Evolutionary conservation across 2,113 vertebrate species (phyloP).

Genomic region (Synchiropus splendidus): DNA sequence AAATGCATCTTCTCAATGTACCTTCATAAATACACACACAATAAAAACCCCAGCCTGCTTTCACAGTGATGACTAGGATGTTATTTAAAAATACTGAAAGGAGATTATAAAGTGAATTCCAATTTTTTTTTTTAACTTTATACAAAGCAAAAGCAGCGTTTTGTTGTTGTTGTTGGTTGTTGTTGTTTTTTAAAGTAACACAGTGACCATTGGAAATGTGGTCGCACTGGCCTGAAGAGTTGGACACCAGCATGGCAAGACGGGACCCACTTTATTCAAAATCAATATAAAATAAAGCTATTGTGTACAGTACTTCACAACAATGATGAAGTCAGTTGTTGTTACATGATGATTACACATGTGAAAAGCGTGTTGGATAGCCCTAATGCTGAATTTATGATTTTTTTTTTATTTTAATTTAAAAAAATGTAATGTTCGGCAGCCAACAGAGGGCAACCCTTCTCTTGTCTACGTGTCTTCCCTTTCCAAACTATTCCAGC

Average conservation of each 20-base stretch:
- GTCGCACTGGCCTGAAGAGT: slow-evolving; percentile 57
- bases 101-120: slow-evolving; percentile 68
- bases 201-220: slow-evolving; percentile 54
- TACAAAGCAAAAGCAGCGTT: slow-evolving; percentile 69
- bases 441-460: slow-evolving; percentile 54
- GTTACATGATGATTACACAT: slow-evolving; percentile 55
- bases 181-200: slow-evolving; percentile 41
- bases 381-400: slow-evolving; percentile 34
- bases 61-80: slow-evolving; percentile 73
- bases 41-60: slow-evolving; percentile 60
- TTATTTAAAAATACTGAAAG: slow-evolving; percentile 70
- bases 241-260: slow-evolving; percentile 45
- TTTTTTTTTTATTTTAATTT: slow-evolving; percentile 25
- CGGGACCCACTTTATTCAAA: slow-evolving; percentile 27
- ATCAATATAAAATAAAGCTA: slow-evolving; percentile 69
- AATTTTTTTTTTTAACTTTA: slow-evolving; percentile 48
- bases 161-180: slow-evolving; percentile 16
- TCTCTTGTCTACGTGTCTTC: slow-evolving; percentile 52
- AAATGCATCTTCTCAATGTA: slow-evolving; percentile 69
- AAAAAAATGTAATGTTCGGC: slow-evolving; percentile 21
- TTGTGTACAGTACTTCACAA: slow-evolving; percentile 72
- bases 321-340: slow-evolving; percentile 51
- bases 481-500: slow-evolving; percentile 69
- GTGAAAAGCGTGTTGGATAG: slow-evolving; percentile 51
- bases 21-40: slow-evolving; percentile 70